phyloP scores from a whole-genome alignment of 2,888 invertebrate genomes.

The Allacma fusca region DNA sequence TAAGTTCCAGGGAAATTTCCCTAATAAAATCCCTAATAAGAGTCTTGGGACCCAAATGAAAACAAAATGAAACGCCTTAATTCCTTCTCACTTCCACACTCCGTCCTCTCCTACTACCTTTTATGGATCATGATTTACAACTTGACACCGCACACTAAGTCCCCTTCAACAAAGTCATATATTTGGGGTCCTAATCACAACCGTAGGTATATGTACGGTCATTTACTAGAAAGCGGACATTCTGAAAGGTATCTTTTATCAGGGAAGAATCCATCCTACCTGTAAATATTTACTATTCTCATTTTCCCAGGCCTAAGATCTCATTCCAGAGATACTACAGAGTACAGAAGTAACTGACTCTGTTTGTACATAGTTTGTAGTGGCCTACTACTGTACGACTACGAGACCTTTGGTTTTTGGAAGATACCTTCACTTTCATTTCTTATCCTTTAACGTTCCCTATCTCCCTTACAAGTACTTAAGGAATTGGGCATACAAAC shows the following conservation, averaged over 20 bases:
- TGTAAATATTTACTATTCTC: slow-evolving; percentile 1
- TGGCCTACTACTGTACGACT: too few relatives aligned
- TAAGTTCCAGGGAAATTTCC: neutral
- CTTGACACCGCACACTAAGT: slow-evolving; percentile 29
- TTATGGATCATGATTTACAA: slow-evolving; percentile 37
- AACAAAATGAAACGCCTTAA: neutral
- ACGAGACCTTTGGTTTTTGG: too few relatives aligned
- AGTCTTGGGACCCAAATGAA: neutral
- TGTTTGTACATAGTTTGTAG: too few relatives aligned
- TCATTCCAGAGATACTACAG: neutral
- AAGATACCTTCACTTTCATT: slow-evolving; percentile 28
- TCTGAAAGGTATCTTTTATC: neutral
- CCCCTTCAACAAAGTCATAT: slow-evolving; percentile 25
- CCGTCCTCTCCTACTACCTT: neutral
- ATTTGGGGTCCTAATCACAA: neutral
- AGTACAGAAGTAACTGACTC: neutral
- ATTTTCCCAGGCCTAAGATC: neutral
- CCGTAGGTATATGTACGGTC: neutral
- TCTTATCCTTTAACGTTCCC: neutral
- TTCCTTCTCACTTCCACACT: neutral
- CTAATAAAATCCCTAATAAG: neutral
- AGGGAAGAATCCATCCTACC: neutral
- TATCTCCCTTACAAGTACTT: neutral
- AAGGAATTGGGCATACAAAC: neutral
- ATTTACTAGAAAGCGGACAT: neutral